Conservation (phyloP, 1,140 invertebrate species). For the Drosophila paulistorum region DNA sequence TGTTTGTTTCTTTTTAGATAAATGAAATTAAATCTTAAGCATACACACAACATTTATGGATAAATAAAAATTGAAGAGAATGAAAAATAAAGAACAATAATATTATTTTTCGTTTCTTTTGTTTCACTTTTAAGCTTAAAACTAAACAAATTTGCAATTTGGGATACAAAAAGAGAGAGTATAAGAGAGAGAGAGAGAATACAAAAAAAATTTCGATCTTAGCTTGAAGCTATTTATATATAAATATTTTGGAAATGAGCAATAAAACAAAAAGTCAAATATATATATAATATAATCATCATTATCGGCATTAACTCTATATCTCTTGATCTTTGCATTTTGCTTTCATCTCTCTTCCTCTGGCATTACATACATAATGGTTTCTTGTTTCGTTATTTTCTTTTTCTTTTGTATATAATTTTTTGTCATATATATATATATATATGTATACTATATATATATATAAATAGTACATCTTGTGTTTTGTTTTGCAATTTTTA, state of each 20-base stretch:
- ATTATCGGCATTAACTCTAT: conserved; percentile 22
- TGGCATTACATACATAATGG: conserved; percentile 36
- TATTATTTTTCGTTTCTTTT: not conserved
- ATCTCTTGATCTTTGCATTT: conserved; percentile 6
- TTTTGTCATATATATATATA: not conserved
- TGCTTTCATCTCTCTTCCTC: conserved; percentile 2
- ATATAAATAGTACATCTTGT: conserved; percentile 71
- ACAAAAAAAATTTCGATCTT: conserved; percentile 31
- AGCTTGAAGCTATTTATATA: conserved; percentile 62
- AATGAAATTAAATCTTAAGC: conserved; percentile 11
- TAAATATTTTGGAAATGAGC: conserved; percentile 37
- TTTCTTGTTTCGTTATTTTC: conserved; percentile 1
- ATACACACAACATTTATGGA: conserved; percentile 1
- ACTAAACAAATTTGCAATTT: not conserved
- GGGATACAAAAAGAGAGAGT: not conserved
- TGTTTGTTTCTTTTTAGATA: conserved; percentile 3
- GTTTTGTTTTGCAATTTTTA: conserved; percentile 39
- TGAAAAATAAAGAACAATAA: not conserved
- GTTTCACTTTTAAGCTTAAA: not conserved
- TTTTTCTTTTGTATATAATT: conserved; percentile 19
- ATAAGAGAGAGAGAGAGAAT: not conserved
- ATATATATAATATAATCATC: conserved; percentile 33
- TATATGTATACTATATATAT: conserved; percentile 42
- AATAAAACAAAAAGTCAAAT: conserved; percentile 25
- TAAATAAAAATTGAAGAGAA: not conserved